Base-by-base conservation (phyloP, 1,140 invertebrate species). In the Andricus grossulariae region DNA sequence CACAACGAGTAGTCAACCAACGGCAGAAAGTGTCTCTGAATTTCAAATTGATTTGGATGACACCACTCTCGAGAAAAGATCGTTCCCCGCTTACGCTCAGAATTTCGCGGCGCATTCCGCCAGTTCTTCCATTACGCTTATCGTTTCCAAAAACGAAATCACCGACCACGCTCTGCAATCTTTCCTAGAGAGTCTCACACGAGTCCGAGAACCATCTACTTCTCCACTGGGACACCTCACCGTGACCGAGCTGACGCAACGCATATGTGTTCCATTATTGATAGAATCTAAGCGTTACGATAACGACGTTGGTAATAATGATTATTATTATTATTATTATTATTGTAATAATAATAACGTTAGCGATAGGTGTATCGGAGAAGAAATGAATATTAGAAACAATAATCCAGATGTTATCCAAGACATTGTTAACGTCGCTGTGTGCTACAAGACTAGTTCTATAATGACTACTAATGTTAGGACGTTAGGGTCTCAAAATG, bases 71-170 rank as follows among this genome's bases (percentile, higher is more conserved):
- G 81, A 80, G 76, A 81, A 77, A 81, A 80, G 81, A 85, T 83
- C 83, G 82, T 83, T 80, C 77, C 80, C 83, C 74, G 81, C 82
- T 75, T 71, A 83, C 80, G 83, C 86, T 87, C 87, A 85, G 82
- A 86, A 87, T 76, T 85, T 85, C 75, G 85, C 85, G 84, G 85
- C 82, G 81, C 76, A 86, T 79, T 84, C 85, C 85, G 88, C 88
- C 90, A 88, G 89, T 91, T 91, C 90, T 91, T 91, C 90, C 90
- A 91, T 90, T 91, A 91, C 90, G 90, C 90, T 91, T 91, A 91
- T 89, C 90, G 90, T 91, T 91, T 88, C 83, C 87, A 88, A 89
- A 90, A 90, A 90, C 88, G 88, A 88, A 87, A 83, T 87, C 84
- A 89, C 85, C 81, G 88, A 90, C 86, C 86, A 89, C 86, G 85